Conservation (phyloP, 2,113 vertebrate species). For the Peucedramus taeniatus region DNA sequence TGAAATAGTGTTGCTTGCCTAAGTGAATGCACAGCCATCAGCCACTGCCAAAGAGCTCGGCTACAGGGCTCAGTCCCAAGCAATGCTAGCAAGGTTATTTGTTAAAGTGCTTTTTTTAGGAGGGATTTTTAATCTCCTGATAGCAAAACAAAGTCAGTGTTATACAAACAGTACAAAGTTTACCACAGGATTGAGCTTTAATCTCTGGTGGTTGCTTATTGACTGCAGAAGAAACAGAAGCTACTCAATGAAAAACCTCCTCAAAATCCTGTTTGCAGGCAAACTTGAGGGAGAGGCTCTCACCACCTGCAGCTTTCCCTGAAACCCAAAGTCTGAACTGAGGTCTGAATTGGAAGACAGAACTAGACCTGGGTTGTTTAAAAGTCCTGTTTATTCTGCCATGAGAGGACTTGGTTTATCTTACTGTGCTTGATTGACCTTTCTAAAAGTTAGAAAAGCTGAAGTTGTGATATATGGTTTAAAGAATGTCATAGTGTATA, state of each 20-base stretch:
- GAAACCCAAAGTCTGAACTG: neutral
- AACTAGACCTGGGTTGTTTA: neutral
- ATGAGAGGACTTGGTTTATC: neutral
- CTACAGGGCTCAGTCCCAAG: neutral
- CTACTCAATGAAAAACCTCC: neutral
- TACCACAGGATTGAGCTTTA: conserved; percentile 45
- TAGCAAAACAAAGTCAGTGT: neutral
- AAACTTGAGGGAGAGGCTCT: neutral
- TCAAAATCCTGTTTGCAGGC: neutral
- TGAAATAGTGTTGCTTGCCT: neutral
- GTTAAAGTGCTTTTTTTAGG: too few relatives aligned
- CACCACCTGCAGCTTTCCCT: neutral
- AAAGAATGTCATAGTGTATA: fast-evolving
- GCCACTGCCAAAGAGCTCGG: neutral
- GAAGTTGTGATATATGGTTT: neutral
- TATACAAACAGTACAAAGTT: conserved; percentile 57
- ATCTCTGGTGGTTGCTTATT: conserved; percentile 31
- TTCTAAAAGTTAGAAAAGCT: neutral
- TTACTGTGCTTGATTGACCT: neutral
- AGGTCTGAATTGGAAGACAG: neutral
- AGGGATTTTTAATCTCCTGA: neutral
- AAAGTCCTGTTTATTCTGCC: neutral
- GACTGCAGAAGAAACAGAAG: neutral
- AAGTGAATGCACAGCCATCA: neutral
- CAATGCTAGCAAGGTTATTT: too few relatives aligned